Percentiles rank a stretch among this genome's conserved stretches.
Conservation (phyloP, 2,113 vertebrate genomes). For the Porphyrio hochstetteri region DNA sequence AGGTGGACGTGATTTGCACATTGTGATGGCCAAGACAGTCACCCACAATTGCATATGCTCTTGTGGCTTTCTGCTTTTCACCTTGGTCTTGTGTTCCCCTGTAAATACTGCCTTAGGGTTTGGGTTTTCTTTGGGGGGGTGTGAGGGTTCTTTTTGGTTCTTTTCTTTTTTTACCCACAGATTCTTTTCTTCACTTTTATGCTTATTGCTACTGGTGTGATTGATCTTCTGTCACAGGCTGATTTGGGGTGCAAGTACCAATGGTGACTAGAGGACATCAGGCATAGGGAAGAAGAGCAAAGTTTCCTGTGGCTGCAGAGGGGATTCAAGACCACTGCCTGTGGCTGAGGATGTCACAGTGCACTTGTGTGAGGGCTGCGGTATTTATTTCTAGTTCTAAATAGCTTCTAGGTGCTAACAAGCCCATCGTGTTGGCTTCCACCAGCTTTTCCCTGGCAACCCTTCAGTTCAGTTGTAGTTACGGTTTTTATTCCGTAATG, state of each 20-base stretch:
- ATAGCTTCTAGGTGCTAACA: not conserved
- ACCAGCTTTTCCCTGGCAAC: not conserved
- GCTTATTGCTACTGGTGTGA: not conserved
- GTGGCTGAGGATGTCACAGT: not conserved
- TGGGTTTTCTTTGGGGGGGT: too few relatives aligned
- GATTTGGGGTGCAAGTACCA: not conserved
- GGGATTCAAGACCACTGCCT: accelerated
- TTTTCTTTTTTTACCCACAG: not conserved
- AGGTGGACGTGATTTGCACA: slow-evolving; percentile 27
- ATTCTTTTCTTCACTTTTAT: not conserved
- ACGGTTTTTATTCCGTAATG: not conserved
- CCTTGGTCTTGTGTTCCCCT: not conserved
- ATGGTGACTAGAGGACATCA: not conserved
- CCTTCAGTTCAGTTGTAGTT: not conserved
- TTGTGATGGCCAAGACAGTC: slow-evolving; percentile 15
- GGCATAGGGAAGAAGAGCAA: not conserved
- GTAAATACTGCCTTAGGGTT: not conserved
- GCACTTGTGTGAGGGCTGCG: not conserved
- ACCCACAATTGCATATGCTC: not conserved
- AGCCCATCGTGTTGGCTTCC: not conserved
- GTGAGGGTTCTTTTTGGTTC: too few relatives aligned
- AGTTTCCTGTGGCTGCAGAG: not conserved
- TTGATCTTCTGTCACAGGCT: not conserved
- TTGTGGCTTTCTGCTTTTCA: not conserved
- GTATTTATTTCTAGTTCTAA: not conserved